Evolutionary conservation across 2,888 invertebrate genomes (phyloP).

Genomic region (Drosophila cognata): DNA sequence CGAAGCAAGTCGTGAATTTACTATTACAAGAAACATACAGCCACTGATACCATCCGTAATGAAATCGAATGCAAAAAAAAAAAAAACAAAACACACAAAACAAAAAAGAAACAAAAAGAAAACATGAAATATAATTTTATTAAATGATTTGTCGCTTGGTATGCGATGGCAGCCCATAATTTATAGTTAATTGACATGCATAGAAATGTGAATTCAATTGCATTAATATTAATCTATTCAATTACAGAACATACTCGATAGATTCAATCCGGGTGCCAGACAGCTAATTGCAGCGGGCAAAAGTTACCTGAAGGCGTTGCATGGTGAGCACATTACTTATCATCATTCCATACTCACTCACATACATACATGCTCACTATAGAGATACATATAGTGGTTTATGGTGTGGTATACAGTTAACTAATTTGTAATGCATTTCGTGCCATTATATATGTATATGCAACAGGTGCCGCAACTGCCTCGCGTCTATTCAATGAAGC

Average conservation of each 20-base stretch:
- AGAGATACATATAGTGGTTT: slow-evolving; percentile 6
- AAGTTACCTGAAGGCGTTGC: slow-evolving; percentile 96
- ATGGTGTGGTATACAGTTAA: slow-evolving; percentile 48
- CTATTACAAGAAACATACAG: slow-evolving; percentile 47
- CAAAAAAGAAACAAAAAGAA: not conserved
- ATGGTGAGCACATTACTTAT: slow-evolving; percentile 89
- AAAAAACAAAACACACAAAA: not conserved
- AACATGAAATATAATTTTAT: slow-evolving; percentile 11
- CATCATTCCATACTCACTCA: slow-evolving; percentile 17
- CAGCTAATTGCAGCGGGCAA: slow-evolving; percentile 97
- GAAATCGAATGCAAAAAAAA: slow-evolving; percentile 19
- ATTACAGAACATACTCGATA: slow-evolving; percentile 97
- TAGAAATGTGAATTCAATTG: slow-evolving; percentile 21
- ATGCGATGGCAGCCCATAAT: slow-evolving; percentile 53
- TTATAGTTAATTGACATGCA: slow-evolving; percentile 55
- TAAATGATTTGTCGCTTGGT: slow-evolving; percentile 35
- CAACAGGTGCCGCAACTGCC: slow-evolving; percentile 93
- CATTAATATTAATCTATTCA: slow-evolving; percentile 72
- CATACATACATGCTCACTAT: slow-evolving; percentile 3
- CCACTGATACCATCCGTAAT: slow-evolving; percentile 21
- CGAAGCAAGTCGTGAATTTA: slow-evolving; percentile 52
- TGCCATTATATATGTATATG: slow-evolving; percentile 50
- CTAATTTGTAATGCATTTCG: slow-evolving; percentile 66
- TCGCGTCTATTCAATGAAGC: slow-evolving; percentile 95
- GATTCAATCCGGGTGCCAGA: slow-evolving; percentile 97